Evolutionary conservation across 2,888 invertebrate species (phyloP).

Genomic region (Euzophera pinguis): DNA sequence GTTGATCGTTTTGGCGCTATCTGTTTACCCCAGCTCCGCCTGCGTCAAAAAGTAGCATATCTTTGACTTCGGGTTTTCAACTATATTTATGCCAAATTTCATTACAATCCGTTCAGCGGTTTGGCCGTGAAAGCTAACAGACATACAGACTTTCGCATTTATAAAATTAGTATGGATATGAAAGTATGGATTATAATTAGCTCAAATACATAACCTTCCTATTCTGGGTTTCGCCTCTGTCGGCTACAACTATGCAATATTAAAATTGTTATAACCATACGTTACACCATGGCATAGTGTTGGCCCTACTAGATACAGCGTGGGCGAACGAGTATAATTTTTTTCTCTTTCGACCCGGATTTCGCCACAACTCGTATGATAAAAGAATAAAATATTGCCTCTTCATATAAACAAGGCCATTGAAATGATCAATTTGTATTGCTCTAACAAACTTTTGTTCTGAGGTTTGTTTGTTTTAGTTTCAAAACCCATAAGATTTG

Average conservation of each 20-base stretch:
- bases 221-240: no score
- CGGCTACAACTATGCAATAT: neutral
- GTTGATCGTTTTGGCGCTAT: no score
- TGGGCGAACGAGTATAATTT: neutral
- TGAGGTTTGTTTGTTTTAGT: neutral
- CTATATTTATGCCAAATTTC: no score
- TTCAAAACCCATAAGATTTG: neutral
- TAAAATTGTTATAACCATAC: neutral
- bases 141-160: no score
- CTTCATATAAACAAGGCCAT: slow-evolving; percentile 8
- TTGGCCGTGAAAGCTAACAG: no score
- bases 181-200: no score
- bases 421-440: neutral
- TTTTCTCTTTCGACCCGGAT: slow-evolving; percentile 7
- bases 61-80: no score
- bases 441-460: neutral
- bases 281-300: neutral
- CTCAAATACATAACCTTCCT: no score
- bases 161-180: no score
- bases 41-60: no score
- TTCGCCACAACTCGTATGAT: slow-evolving; percentile 5
- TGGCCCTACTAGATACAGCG: neutral
- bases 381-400: slow-evolving; percentile 6
- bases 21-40: no score
- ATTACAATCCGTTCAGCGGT: no score